These are phyloP conservation scores for Andrena cerasifolii DNA, from an alignment of 1,140 invertebrate species.

Conservation along the genomic window DNA sequence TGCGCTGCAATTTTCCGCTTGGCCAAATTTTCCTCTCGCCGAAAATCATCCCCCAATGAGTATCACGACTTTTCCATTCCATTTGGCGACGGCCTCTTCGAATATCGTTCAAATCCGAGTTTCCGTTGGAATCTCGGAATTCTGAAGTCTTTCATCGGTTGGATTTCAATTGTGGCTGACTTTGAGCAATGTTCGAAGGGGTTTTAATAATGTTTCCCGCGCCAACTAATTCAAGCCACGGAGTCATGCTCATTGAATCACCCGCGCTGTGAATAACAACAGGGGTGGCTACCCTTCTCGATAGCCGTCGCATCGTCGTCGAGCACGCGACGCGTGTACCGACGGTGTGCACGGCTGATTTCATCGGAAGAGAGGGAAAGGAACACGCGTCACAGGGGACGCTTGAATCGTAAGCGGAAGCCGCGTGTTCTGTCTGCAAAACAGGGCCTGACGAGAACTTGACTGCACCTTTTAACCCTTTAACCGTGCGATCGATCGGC, in stretches of 20 bases:
- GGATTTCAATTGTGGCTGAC: not conserved
- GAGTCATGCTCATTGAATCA: not conserved
- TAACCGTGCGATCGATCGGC: not conserved
- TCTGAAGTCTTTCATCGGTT: not conserved
- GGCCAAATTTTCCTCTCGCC: conserved; percentile 23
- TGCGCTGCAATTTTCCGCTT: conserved; percentile 45
- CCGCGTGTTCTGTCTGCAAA: conserved; percentile 14
- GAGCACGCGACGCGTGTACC: too few species aligned
- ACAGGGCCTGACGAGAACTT: conserved; percentile 23
- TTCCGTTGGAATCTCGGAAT: not conserved
- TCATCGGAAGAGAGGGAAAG: not conserved
- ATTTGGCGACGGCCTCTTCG: not conserved
- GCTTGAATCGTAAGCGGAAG: conserved; percentile 30
- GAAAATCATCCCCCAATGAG: not conserved
- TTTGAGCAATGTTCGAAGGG: not conserved
- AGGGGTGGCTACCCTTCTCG: too few species aligned
- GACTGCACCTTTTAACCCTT: conserved; percentile 40
- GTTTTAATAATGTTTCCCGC: not conserved
- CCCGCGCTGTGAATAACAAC: not conserved
- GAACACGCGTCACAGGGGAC: conserved; percentile 4
- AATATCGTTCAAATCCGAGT: not conserved
- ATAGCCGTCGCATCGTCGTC: too few species aligned
- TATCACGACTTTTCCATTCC: not conserved
- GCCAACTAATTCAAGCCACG: not conserved
- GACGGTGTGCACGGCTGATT: conserved; percentile 8